Base-by-base conservation (phyloP, 2,888 invertebrate genomes). In the Protophormia terraenovae region DNA sequence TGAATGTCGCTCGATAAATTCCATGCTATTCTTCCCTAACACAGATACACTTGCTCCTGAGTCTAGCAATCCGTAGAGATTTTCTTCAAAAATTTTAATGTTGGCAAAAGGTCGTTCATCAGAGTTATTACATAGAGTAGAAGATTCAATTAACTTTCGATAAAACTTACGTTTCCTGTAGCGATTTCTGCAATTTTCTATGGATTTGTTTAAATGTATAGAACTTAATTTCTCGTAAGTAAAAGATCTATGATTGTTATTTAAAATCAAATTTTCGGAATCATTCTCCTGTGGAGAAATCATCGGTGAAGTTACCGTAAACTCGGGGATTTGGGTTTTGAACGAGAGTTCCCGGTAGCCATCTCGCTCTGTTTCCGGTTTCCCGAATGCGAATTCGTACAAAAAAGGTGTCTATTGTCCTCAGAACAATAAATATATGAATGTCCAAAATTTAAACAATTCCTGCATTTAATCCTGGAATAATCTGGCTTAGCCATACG, bases 21-120 rank as follows among this genome's bases (percentile, higher is more conserved):
- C 41, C 19, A 41, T 27, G 12, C 79, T 62, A 62, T 79, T 24
- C 16, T 62, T 47, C 1, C 79, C 79, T 27, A 79, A 35, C 2
- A 79, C 62, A 3, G 62, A 79, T 1, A 79, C 67, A 10, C 41
- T 77, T 50, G 77, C 75, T 16, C 75, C 62, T 2, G 75, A 75
- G 22, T 75, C 75, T 2, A 77, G 35, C 3, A 77, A 6, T 0
- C 76, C 38, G 12, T 24, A 45, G 6, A 67, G 32, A 29, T 29
- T 47, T 6, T 73, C 58, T 32, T 35, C 5, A 0, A 58, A 19
- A 55, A 58, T 29, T 16, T 5, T n/a, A 24, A 64, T n/a, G 7
- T 62, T 60, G 35, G 75, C 75, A 19, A 50, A 62, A 3, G 75
- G 75, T 64, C 64, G 41, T 14, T 35, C 41, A 64, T 76, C 75